Evolutionary conservation across 2,888 invertebrate genomes (phyloP).

Genomic region (Brachynemurus nebulosus): DNA sequence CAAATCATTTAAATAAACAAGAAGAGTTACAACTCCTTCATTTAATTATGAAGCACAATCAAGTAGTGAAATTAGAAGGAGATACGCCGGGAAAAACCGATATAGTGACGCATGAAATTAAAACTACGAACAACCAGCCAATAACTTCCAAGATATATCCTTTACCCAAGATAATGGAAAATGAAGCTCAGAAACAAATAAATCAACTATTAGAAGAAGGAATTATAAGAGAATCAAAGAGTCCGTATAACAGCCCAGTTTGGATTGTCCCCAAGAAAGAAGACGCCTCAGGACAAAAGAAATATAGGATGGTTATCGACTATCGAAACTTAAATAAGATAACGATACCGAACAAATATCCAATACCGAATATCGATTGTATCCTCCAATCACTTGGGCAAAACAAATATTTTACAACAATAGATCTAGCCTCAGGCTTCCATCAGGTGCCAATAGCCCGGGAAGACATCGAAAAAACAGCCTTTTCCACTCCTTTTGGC

Average conservation of each 20-base stretch:
- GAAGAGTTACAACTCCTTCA: background rate
- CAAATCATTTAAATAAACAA: background rate
- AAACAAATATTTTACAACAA: background rate
- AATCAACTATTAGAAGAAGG: background rate
- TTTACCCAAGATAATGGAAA: background rate
- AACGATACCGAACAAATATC: background rate
- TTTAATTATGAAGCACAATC: background rate
- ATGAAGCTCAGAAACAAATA: background rate
- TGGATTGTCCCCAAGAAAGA: background rate
- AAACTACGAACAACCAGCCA: background rate
- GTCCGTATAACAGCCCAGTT: background rate
- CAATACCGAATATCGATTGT: background rate
- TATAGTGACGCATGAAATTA: background rate
- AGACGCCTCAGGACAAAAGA: background rate
- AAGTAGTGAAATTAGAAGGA: background rate
- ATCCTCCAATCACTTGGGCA: background rate
- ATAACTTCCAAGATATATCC: background rate
- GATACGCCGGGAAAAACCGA: background rate
- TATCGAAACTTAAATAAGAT: background rate
- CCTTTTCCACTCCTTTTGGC: constrained; percentile 11
- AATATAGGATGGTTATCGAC: background rate
- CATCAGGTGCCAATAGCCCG: constrained; percentile 4
- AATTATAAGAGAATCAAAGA: background rate
- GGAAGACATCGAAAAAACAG: constrained; percentile 12
- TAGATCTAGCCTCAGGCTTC: background rate